A percentile compares a stretch with the other conserved stretches of the same genome.
Conservation (phyloP, 2,797 vertebrate species). For the Ctenopoma multispine region DNA sequence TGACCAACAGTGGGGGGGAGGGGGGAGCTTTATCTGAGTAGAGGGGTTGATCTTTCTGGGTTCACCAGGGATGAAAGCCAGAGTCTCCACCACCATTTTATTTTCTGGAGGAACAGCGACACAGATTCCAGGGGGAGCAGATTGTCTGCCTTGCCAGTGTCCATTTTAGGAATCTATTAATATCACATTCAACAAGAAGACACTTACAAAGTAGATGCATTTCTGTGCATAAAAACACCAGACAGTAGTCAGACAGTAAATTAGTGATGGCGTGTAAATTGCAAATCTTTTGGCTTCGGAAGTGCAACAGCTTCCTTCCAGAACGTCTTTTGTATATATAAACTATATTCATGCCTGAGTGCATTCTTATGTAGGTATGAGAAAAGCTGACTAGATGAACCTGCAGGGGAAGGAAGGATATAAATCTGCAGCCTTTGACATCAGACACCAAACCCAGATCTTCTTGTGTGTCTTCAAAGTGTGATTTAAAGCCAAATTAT, state of each 20-base stretch:
- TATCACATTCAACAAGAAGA: slow-evolving; percentile 30
- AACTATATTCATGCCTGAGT: slow-evolving; percentile 20
- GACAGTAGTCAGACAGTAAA: background rate
- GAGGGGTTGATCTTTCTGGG: slow-evolving; percentile 16
- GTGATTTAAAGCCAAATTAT: slow-evolving; percentile 57
- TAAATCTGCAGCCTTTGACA: slow-evolving; percentile 41
- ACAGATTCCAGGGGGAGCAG: slow-evolving; percentile 1
- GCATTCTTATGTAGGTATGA: slow-evolving; percentile 14
- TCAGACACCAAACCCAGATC: slow-evolving; percentile 36
- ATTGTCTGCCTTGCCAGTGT: slow-evolving; percentile 18
- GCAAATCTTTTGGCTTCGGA: background rate
- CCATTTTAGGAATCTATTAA: slow-evolving; percentile 50
- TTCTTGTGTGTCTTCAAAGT: background rate
- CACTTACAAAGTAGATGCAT: slow-evolving; percentile 4
- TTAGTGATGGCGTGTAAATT: background rate
- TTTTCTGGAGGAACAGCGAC: slow-evolving; percentile 12
- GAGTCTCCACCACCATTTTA: slow-evolving; percentile 22
- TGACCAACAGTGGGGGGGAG: background rate
- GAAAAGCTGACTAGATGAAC: slow-evolving; percentile 20
- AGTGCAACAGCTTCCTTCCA: background rate
- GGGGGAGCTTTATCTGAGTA: slow-evolving; percentile 14
- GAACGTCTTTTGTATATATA: slow-evolving; percentile 11
- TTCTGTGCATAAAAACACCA: slow-evolving; percentile 5
- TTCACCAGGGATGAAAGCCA: slow-evolving; percentile 5
- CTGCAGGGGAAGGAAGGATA: slow-evolving; percentile 11